phyloP scores from a whole-genome alignment of 2,113 vertebrate species.

The Speoplatyrhinus poulsoni region DNA sequence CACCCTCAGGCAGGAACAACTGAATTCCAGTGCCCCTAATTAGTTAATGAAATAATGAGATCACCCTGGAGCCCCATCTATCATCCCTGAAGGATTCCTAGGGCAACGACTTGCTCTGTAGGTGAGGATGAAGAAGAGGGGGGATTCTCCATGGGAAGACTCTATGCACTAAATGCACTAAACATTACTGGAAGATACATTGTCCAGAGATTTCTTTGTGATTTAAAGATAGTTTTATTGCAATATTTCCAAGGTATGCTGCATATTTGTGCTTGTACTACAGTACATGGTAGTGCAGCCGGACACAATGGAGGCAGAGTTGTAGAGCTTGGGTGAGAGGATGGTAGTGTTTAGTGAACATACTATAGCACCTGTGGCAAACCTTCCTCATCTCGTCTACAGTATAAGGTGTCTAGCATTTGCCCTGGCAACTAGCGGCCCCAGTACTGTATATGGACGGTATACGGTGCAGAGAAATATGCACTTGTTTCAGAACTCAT shows the following conservation, averaged over 20 bases:
- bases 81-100: constrained; percentile 36
- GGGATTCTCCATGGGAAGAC: constrained; percentile 5
- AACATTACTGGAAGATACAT: not conserved
- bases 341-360: not conserved
- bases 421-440: constrained; percentile 44
- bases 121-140: constrained; percentile 2
- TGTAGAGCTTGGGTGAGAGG: not conserved
- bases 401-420: constrained; percentile 30
- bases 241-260: too few species aligned
- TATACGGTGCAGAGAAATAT: constrained; percentile 39
- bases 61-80: constrained; percentile 53
- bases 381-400: constrained; percentile 7
- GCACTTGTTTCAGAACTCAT: constrained; percentile 62
- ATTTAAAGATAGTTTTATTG: not conserved
- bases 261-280: not conserved
- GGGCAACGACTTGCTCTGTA: constrained; percentile 19
- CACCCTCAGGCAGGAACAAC: constrained; percentile 24
- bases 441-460: constrained; percentile 48
- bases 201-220: not conserved
- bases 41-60: constrained; percentile 73
- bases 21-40: constrained; percentile 69
- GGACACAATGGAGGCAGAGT: not conserved
- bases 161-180: not conserved
- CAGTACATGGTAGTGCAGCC: not conserved
- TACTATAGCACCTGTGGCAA: constrained; percentile 18